Percentiles rank a stretch among this genome's conserved stretches.
These are phyloP conservation scores for Drosophila ficusphila DNA, from an alignment of 1,140 invertebrate genomes.

Conservation along the genomic window DNA sequence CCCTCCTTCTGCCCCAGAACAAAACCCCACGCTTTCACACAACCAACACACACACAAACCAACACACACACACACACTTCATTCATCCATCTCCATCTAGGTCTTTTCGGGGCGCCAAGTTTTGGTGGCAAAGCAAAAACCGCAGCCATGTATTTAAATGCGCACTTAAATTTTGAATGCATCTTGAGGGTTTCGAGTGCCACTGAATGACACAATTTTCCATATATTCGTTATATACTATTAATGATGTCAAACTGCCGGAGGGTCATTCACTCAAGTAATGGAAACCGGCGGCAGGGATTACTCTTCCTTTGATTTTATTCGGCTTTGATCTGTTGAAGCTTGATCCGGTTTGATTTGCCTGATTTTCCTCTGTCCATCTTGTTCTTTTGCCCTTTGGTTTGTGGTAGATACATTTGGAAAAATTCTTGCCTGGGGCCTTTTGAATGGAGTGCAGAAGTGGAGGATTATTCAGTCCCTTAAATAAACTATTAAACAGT, in stretches of 20 bases:
- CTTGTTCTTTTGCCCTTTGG: background rate
- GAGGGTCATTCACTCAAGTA: slow-evolving; percentile 4
- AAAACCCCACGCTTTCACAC: background rate
- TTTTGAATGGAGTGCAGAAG: too few relatives aligned
- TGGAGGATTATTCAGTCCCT: too few relatives aligned
- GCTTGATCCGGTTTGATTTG: slow-evolving; percentile 1
- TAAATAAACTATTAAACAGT: too few relatives aligned
- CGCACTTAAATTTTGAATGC: slow-evolving; percentile 26
- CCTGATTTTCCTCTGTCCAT: background rate
- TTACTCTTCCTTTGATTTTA: slow-evolving; percentile 1
- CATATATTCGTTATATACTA: background rate
- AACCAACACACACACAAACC: slow-evolving; percentile 1
- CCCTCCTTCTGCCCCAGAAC: background rate
- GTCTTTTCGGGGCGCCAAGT: slow-evolving; percentile 10
- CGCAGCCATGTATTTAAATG: slow-evolving; percentile 37
- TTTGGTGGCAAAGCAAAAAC: slow-evolving; percentile 17
- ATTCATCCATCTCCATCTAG: background rate
- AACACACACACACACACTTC: background rate
- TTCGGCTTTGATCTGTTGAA: background rate
- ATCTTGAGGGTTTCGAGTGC: slow-evolving; percentile 21
- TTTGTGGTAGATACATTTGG: background rate
- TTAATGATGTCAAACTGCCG: slow-evolving; percentile 20
- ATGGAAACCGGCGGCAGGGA: background rate
- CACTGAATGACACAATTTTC: slow-evolving; percentile 13
- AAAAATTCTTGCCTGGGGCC: too few relatives aligned